Conservation (phyloP, 2,113 vertebrate genomes). For the Anser cygnoides region DNA sequence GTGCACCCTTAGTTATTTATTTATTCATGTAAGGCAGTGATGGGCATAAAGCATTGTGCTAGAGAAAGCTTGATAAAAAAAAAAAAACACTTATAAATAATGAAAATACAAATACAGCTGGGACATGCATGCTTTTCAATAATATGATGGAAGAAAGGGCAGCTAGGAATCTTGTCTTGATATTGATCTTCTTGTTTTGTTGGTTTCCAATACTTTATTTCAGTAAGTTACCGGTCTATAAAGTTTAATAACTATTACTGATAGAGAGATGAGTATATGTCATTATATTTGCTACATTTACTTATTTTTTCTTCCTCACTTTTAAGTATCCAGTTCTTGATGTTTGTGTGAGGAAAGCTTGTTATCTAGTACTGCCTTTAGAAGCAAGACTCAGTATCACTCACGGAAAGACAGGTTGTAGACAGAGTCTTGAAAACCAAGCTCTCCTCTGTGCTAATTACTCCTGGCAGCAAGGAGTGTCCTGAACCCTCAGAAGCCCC, state of each 20-base stretch:
- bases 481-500: background rate
- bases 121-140: background rate
- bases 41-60: background rate
- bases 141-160: background rate
- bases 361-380: background rate
- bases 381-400: background rate
- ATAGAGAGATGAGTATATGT: background rate
- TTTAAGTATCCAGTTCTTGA: background rate
- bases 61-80: background rate
- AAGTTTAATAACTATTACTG: background rate
- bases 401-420: background rate
- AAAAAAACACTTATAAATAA: background rate
- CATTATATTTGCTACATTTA: background rate
- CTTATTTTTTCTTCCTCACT: background rate
- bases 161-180: background rate
- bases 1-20: background rate
- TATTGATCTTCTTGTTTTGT: background rate
- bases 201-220: background rate
- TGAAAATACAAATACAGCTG: background rate
- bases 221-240: background rate
- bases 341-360: background rate
- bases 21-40: background rate
- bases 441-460: background rate
- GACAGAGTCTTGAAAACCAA: background rate
- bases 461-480: background rate